Percentiles rank a stretch among this genome's conserved stretches.
Evolutionary conservation across 1,140 invertebrate species (phyloP).

Genomic region (Patella vulgata): DNA sequence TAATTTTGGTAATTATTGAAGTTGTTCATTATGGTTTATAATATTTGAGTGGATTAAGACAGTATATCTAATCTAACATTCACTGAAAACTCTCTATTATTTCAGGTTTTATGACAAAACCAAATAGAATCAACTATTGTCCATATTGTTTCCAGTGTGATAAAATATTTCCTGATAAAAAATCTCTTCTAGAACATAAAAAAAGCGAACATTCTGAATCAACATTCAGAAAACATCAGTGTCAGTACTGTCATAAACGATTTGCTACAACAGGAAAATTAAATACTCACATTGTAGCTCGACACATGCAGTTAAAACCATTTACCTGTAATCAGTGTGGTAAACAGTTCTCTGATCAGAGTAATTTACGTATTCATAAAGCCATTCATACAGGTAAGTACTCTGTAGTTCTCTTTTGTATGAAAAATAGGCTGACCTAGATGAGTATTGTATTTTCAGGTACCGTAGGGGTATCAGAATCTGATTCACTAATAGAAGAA

Average conservation of each 20-base stretch:
- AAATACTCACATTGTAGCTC: constrained; percentile 33
- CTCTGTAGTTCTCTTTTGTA: neutral
- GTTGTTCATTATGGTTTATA: no score
- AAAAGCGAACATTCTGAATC: constrained; percentile 23
- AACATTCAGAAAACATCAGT: constrained; percentile 18
- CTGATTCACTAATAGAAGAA: no score
- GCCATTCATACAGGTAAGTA: constrained; percentile 45
- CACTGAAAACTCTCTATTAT: no score
- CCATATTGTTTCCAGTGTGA: constrained; percentile 35
- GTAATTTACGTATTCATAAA: constrained; percentile 45
- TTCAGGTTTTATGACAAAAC: constrained; percentile 13
- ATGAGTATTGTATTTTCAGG: no score
- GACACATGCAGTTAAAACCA: constrained; percentile 44
- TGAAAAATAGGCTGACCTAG: no score
- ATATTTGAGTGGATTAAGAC: no score
- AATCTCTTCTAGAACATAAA: constrained; percentile 20
- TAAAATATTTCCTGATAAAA: constrained; percentile 32
- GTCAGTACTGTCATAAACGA: constrained; percentile 34
- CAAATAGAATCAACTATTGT: constrained; percentile 14
- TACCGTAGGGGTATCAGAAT: no score
- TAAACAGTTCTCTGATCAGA: constrained; percentile 46
- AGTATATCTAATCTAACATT: no score
- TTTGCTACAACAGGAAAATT: constrained; percentile 39
- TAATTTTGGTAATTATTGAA: no score
- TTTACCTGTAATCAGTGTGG: constrained; percentile 39